Percentiles rank a stretch among this genome's conserved stretches.
phyloP scores from a whole-genome alignment of 2,888 invertebrate genomes.

The Druceiella hillmani region DNA sequence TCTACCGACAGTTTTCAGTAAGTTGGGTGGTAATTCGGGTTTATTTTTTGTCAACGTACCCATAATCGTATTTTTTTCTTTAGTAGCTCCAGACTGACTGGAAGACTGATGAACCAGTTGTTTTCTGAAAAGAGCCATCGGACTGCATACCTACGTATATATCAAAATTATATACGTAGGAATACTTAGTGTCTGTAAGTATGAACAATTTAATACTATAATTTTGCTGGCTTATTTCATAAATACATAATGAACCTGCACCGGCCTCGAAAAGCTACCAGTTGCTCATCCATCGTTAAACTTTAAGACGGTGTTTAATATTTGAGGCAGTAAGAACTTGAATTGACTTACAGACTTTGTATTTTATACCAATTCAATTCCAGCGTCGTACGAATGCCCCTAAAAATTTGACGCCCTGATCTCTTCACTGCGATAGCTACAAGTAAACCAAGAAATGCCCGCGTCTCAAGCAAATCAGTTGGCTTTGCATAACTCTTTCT shows the following conservation, averaged over 20 bases:
- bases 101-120: too few species aligned
- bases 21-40: too few species aligned
- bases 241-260: neutral
- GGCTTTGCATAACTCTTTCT: neutral
- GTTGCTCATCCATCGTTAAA: neutral
- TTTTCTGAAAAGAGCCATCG: too few species aligned
- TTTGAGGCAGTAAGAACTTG: neutral
- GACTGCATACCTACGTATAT: neutral
- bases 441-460: slow-evolving; percentile 1
- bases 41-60: too few species aligned
- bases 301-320: neutral
- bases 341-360: neutral
- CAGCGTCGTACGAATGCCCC: too few species aligned
- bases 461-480: neutral
- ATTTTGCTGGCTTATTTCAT: neutral
- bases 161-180: neutral
- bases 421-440: neutral
- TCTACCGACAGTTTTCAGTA: neutral
- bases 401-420: neutral
- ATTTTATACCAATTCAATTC: neutral
- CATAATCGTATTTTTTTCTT: neutral
- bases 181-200: neutral
- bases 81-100: neutral
- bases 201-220: neutral
- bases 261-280: slow-evolving; percentile 1